Evolutionary conservation across 2,888 invertebrate genomes (phyloP).

Genomic region (Tipula lateralis): DNA sequence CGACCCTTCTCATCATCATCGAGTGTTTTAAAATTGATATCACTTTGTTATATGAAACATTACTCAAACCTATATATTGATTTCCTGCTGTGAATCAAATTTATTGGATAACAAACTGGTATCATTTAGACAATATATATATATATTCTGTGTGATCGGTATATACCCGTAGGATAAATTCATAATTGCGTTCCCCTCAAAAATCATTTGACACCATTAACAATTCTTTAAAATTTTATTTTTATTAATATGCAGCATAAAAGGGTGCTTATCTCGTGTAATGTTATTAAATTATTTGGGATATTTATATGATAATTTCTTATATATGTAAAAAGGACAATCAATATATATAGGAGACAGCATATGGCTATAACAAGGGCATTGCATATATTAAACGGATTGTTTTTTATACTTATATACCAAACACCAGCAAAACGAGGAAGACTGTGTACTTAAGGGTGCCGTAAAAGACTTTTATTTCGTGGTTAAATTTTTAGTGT

Average conservation of each 20-base stretch:
- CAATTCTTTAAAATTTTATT: background rate
- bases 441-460: background rate
- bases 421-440: too few species aligned
- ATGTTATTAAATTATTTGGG: background rate
- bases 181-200: background rate
- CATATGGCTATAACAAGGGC: background rate
- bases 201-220: slow-evolving; percentile 7
- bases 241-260: background rate
- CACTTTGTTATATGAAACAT: background rate
- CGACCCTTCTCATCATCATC: background rate
- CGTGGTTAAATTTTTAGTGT: background rate
- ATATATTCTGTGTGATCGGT: too few species aligned
- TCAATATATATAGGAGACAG: background rate
- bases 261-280: slow-evolving; percentile 3
- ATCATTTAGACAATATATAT: too few species aligned
- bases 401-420: background rate
- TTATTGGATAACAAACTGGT: slow-evolving; percentile 24
- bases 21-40: background rate
- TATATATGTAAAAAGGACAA: background rate
- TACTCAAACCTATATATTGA: background rate
- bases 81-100: slow-evolving; percentile 3
- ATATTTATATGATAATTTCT: background rate
- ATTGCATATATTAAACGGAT: background rate
- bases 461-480: background rate
- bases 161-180: slow-evolving; percentile 3